Evolutionary conservation across 2,797 vertebrate species (phyloP), one percentile per base, ranked within the genome.

Genomic region (Erpetoichthys calabaricus): DNA sequence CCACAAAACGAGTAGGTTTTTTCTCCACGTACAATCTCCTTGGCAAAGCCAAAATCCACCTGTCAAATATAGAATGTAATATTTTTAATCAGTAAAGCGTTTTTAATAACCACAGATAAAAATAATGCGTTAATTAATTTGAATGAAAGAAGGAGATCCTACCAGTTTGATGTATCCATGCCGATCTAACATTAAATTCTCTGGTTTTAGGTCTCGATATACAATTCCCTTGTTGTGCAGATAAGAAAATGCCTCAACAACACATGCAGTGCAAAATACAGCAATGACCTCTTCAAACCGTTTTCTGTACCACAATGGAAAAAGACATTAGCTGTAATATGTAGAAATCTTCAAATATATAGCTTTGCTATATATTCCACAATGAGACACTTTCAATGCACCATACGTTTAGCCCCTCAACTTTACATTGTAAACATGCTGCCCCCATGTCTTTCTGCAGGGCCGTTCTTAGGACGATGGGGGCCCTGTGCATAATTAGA

Each of bases 31-130:
- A 62, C 65, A 68, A 91, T 61, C 55, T 85, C 82, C 67, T 84
- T 87, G 8, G 88, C 85, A 62, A 92, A 92, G 25, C 89, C 90
- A 64, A 91, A 92, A 71, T 91, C 89, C 57, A 90, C 87, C 88
- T 92, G 59, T 2, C 51, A 42, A 42, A 8, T 44, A 55, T 3
- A 41, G 7, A 8, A 42, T 4, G 5, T 4, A 9, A 7, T 42
- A 8, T 55, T 41, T 8, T 55, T 55, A 8, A 49, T 49, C 6
- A 7, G 6, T 3, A 9, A 49, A 49, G 6, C 49, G 47, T 49
- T 7, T 3, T 49, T 49, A 4, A 49, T 49, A 25, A 25, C 25
- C 25, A 25, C 25, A 25, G 25, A 25, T 25, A 25, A 25, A 25
- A 25, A 25, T 25, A 25, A 25, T 25, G 25, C 25, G 25, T 25